Conservation (phyloP, 2,113 vertebrate genomes). For the Onychorhynchus coronatus region DNA sequence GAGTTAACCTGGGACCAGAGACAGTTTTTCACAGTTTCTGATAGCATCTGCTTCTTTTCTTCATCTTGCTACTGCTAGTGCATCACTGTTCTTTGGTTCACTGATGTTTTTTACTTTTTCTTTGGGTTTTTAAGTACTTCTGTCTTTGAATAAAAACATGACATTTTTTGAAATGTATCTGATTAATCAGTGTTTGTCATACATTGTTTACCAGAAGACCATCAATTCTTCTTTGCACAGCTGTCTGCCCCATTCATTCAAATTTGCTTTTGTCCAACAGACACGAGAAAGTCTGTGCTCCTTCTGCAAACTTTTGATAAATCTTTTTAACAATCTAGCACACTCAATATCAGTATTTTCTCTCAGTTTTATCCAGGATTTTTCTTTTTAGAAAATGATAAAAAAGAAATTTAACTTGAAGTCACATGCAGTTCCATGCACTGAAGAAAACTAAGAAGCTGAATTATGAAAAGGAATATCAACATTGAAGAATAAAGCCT, state of each 20-base stretch:
- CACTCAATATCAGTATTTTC: not conserved
- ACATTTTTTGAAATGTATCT: not conserved
- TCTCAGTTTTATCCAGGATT: not conserved
- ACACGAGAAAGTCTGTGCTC: not conserved
- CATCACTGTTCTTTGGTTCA: not conserved
- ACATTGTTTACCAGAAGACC: not conserved
- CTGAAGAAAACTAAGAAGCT: not conserved
- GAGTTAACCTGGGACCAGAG: not conserved
- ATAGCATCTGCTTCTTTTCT: not conserved
- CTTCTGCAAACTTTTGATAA: not conserved
- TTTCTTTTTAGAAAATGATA: not conserved
- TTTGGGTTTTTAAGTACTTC: not conserved
- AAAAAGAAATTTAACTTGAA: not conserved
- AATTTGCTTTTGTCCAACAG: not conserved
- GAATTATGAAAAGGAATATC: not conserved
- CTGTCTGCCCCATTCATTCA: not conserved
- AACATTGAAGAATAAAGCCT: not conserved
- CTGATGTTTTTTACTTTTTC: not conserved
- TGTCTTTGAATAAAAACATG: not conserved
- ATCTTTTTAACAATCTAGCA: not conserved
- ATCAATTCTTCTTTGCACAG: not conserved
- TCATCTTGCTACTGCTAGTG: not conserved
- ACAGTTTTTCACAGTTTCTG: not conserved
- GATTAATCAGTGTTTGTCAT: not conserved
- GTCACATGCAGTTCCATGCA: not conserved